These are phyloP conservation scores for Kryptopterus vitreolus DNA, from an alignment of 2,797 vertebrate genomes.

Conservation along the genomic window DNA sequence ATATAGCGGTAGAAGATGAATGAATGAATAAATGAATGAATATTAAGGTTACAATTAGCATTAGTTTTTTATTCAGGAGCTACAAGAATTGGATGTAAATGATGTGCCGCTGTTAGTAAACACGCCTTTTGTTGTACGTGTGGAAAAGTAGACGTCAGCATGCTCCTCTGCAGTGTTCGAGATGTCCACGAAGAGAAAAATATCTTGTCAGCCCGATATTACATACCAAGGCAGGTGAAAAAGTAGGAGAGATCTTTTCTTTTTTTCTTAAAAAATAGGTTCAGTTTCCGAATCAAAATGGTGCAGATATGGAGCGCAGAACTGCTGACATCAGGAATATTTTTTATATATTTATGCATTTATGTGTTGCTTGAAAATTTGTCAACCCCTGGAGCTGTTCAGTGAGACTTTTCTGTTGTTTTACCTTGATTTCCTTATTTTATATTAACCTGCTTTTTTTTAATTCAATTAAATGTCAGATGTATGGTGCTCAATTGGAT, in stretches of 20 bases:
- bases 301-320: neutral
- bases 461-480: too few species aligned
- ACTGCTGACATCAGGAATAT: conserved; percentile 2
- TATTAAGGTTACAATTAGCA: neutral
- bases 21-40: too few species aligned
- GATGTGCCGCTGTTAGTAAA: neutral
- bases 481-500: too few species aligned
- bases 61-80: neutral
- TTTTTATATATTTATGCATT: too few species aligned
- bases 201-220: neutral
- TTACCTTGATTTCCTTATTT: too few species aligned
- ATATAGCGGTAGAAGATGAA: too few species aligned
- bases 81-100: neutral
- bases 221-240: neutral
- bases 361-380: too few species aligned
- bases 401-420: too few species aligned
- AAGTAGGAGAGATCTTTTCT: neutral
- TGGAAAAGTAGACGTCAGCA: neutral
- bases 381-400: too few species aligned
- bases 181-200: neutral
- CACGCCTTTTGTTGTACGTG: neutral
- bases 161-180: neutral
- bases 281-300: neutral
- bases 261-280: neutral
- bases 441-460: too few species aligned